Base-by-base conservation (phyloP, 1,140 invertebrate species). In the Galleria mellonella region DNA sequence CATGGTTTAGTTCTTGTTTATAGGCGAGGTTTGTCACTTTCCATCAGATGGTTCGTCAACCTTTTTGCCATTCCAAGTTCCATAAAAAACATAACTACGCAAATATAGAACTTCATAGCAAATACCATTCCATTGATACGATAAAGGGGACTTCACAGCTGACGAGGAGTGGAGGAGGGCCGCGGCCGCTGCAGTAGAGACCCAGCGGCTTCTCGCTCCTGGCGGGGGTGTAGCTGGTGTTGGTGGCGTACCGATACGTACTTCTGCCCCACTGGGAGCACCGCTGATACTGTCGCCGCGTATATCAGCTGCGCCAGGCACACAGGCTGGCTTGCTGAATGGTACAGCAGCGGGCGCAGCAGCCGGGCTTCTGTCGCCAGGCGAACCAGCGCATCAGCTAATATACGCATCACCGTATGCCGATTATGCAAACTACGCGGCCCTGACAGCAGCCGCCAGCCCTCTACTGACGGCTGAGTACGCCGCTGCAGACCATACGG, bases 211-310 rank as follows among this genome's bases (percentile, higher is more conserved):
- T 13, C 78, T 95, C 39, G 90, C 91, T 28, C 91, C 91, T 7
- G 87, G 78, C 5, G 73, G 71, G 0, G 85, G 66, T 72, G 40
- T 88, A 87, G 49, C 89, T 87, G 43, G 90, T 89, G 32, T 77
- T 91, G 72, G 89, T 27, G 62, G 89, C 46, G 87, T 90, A 35
- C 89, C 91, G 37, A 82, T 95, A 77, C 88, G 93, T 57, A 90
- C 91, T 1, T 90, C 89, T 35, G 89, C 92, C 11, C 93, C 92
- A 9, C 72, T 94, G 41, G 94, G 94, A 9, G 94, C 95, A 4
- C 95, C 96, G 7, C 84, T 97, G 62, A 96, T 97, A 55, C 89
- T 97, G 48, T 95, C 95, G 15, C 94, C 95, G 37, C 89, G 95
- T 47, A 92, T 96, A 89, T 74, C 78, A 2, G 93, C 91, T 5